A percentile compares a stretch with the other conserved stretches of the same genome.
Conservation (phyloP, 1,140 invertebrate genomes). For the Pristionchus pacificus region DNA sequence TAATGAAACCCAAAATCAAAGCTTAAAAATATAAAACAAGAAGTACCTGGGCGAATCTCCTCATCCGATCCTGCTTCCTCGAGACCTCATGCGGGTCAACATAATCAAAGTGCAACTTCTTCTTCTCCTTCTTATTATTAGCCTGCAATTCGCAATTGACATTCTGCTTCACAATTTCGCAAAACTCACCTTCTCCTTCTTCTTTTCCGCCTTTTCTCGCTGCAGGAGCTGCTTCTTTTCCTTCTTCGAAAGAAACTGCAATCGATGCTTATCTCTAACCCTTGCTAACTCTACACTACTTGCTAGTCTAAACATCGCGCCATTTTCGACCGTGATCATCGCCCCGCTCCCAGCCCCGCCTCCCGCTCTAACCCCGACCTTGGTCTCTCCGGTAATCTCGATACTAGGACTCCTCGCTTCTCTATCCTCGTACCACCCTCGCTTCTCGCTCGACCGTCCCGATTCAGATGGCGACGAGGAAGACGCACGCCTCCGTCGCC, state of each 20-base stretch:
- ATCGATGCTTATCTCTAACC: no score
- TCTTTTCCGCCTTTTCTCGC: not conserved
- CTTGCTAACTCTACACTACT: no score
- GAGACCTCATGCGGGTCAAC: not conserved
- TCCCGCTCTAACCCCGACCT: no score
- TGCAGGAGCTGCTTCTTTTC: not conserved
- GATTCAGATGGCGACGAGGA: no score
- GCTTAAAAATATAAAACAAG: no score
- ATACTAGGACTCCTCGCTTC: no score
- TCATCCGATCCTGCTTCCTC: not conserved
- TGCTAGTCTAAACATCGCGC: no score
- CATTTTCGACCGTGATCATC: no score
- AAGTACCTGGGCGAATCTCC: not conserved
- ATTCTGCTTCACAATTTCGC: not conserved
- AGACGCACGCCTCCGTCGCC: not conserved
- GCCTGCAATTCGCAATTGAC: not conserved
- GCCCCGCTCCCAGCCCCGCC: no score
- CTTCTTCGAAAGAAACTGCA: not conserved
- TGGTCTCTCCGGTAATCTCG: no score
- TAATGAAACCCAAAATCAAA: no score
- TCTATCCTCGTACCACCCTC: no score
- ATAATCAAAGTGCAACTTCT: not conserved
- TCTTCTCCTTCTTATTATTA: not conserved
- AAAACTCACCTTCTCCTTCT: not conserved
- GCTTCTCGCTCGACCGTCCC: not conserved